Evolutionary conservation across 1,140 invertebrate genomes (phyloP).

Genomic region (Pseudomyrmex pallidus): DNA sequence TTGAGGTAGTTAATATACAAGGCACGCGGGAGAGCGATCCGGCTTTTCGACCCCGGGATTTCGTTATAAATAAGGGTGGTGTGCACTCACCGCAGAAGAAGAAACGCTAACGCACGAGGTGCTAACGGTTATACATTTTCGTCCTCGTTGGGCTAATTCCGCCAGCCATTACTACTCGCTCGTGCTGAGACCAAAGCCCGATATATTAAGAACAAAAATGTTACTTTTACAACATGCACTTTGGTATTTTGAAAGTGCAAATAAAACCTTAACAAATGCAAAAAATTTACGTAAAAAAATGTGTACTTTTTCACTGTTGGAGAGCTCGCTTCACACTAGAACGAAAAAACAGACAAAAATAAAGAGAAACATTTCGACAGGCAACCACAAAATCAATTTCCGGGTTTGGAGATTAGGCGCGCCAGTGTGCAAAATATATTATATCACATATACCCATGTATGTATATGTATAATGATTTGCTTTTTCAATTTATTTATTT

Average conservation of each 20-base stretch:
- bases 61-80: conserved; percentile 63
- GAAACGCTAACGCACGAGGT: conserved; percentile 65
- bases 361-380: not conserved
- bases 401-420: not conserved
- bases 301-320: not conserved
- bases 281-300: no score
- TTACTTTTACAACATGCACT: no score
- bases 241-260: no score
- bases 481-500: conserved; percentile 3
- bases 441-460: not conserved
- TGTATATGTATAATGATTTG: not conserved
- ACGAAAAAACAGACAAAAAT: not conserved
- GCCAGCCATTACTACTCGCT: conserved; percentile 40
- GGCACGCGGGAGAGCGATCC: conserved; percentile 71
- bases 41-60: conserved; percentile 68
- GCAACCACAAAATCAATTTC: conserved; percentile 1
- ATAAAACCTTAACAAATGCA: no score
- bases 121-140: conserved; percentile 61
- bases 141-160: conserved; percentile 48
- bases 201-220: no score
- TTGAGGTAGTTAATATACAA: conserved; percentile 76
- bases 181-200: conserved; percentile 10
- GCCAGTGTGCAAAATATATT: not conserved
- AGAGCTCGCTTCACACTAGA: not conserved
- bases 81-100: conserved; percentile 35